Evolutionary conservation across 2,888 invertebrate species (phyloP), one percentile per base, ranked within the genome.

Genomic region (Baccha elongata): DNA sequence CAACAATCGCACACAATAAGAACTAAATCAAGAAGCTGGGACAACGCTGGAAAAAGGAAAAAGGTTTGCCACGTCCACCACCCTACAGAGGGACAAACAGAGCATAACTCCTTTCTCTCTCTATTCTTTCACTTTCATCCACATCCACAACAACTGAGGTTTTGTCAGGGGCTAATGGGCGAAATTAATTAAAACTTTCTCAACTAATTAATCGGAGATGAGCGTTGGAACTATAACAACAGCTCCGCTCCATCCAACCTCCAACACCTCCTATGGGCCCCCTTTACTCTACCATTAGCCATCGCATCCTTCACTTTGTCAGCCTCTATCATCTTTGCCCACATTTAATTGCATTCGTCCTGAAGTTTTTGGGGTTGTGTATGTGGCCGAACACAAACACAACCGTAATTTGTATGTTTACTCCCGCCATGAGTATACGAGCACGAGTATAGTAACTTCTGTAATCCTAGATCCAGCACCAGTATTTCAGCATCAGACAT

Each of bases 111-210:
- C 50, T 52, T 21, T 29, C 17, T 58, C 40, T 37, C 23, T 6
- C 58, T 35, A 23, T 37, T 21, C 52, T 26, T n/a, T 62, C 42
- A 23, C 60, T 13, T 23, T 52, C 50, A 69, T 55, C 35, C 23
- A 46, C 69, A 69, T 58, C 69, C 58, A 64, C 67, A 72, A 69
- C 81, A 71, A 75, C 72, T 72, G 78, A 78, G 83, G 83, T 83
- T 83, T 83, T 81, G 84, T 86, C 84, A 84, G 85, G 84, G 86
- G 84, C 86, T 86, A 86, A 86, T 86, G 86, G 86, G 84, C 86
- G 85, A 86, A 86, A 86, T 86, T 86, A 86, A 86, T 86, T 86
- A 86, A 86, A 86, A 86, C 86, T 86, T 86, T 86, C 85, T 84
- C 86, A 86, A 86, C 86, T 86, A 86, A 86, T 86, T 86, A 86